Conservation (phyloP, 2,113 vertebrate genomes). For the Alethe castanea region DNA sequence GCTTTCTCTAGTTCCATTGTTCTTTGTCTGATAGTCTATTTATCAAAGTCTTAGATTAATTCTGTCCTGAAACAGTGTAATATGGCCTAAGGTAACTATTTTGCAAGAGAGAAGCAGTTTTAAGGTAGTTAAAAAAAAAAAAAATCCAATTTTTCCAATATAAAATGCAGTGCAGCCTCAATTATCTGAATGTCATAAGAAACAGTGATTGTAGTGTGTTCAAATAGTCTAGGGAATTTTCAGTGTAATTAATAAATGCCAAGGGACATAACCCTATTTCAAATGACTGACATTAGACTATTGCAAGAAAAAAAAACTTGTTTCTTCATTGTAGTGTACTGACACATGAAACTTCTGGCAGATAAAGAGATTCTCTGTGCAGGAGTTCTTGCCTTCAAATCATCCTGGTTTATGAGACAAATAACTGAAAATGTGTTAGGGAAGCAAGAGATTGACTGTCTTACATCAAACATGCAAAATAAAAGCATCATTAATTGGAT, state of each 20-base stretch:
- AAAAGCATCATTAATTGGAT: neutral
- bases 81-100: neutral
- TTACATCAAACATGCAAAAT: neutral
- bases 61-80: neutral
- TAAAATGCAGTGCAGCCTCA: neutral
- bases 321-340: neutral
- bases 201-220: neutral
- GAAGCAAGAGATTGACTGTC: neutral
- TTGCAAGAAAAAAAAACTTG: neutral
- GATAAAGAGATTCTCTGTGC: neutral
- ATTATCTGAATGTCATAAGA: neutral
- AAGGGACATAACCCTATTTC: constrained; percentile 29
- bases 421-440: neutral
- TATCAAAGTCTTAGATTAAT: neutral
- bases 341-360: neutral
- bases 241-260: constrained; percentile 37
- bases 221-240: neutral
- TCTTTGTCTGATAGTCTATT: neutral
- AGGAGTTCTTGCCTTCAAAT: neutral
- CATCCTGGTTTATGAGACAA: neutral
- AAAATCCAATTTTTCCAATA: neutral
- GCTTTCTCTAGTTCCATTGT: neutral
- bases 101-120: neutral
- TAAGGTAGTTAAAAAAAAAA: neutral
- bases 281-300: neutral